phyloP scores from a whole-genome alignment of 2,113 vertebrate species.

The Catharus bicknelli region DNA sequence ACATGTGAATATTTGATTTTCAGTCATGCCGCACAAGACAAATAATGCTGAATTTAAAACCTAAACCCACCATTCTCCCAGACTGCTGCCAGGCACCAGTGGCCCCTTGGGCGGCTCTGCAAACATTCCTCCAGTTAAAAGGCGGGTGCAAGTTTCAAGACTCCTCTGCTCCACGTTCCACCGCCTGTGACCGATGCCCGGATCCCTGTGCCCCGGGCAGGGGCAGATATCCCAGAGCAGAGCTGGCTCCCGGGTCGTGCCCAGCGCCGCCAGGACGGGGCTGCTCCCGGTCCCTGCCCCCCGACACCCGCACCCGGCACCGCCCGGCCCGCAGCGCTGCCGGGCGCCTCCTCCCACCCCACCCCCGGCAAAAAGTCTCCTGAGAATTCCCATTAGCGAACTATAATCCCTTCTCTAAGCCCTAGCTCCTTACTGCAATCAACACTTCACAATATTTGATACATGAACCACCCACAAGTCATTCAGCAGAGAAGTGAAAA shows the following conservation, averaged over 20 bases:
- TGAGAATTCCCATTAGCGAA: fast-evolving
- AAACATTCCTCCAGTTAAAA: background rate
- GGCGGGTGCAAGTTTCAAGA: background rate
- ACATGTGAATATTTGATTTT: background rate
- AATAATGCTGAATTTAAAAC: background rate
- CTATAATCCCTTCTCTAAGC: background rate
- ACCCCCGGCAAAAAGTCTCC: background rate
- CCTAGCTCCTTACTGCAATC: background rate
- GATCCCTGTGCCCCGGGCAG: constrained; percentile 49
- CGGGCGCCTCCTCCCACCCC: background rate
- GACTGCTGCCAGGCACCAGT: fast-evolving
- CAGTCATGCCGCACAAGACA: background rate
- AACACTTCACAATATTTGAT: background rate
- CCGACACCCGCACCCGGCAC: too few relatives aligned
- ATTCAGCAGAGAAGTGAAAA: background rate
- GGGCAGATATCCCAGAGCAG: background rate
- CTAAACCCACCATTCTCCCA: fast-evolving
- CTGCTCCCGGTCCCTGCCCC: constrained; percentile 73
- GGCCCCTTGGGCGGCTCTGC: fast-evolving
- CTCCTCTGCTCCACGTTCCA: background rate
- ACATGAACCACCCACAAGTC: background rate
- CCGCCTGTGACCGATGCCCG: background rate
- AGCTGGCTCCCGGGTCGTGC: background rate
- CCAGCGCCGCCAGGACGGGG: constrained; percentile 43
- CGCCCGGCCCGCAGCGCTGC: background rate